Evolutionary conservation across 2,797 vertebrate genomes (phyloP), one percentile per base, ranked within the genome.

Genomic region (Siniperca obscura): DNA sequence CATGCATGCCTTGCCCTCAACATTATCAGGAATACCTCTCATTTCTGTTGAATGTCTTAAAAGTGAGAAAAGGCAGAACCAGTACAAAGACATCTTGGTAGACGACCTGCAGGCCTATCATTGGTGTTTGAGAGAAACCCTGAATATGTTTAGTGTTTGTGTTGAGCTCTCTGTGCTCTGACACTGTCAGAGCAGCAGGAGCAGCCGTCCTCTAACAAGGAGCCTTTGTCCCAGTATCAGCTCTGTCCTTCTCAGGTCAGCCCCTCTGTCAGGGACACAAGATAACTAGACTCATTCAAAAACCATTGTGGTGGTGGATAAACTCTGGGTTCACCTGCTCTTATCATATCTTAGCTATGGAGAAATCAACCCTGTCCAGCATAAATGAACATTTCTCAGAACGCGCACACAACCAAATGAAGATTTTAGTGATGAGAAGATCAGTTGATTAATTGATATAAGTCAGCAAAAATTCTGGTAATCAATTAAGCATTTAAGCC

Each of bases 141-240:
- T 74, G 82, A 78, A 69, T 66, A 27, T 38, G 38, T 88, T 71
- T n/a, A 56, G 77, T 74, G 86, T 87, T 87, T 80, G 78, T 38
- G 73, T 66, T 73, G 64, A 64, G 76, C 77, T 86, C 80, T 74
- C 30, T 53, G 66, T 72, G 77, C 52, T 81, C 60, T 53, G 83
- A 80, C 64, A 53, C 74, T 48, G 76, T 57, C 34, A 7, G 57
- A 76, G 78, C 50, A 36, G 59, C 53, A 56, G 34, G 46, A 85
- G 75, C 70, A 46, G 52, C 50, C 70, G 5, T 65, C 65, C 38
- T 30, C 53, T 4, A 78, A 94, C 92, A 93, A 92, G 86, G 80
- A 85, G 76, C 66, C 80, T 90, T 92, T 93, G 93, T 94, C 44
- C 76, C 74, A 1, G 30, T 81, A 80, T 89, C 91, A 74, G 86